Evolutionary conservation across 2,888 invertebrate species (phyloP).

Genomic region (Helicoverpa assulta): DNA sequence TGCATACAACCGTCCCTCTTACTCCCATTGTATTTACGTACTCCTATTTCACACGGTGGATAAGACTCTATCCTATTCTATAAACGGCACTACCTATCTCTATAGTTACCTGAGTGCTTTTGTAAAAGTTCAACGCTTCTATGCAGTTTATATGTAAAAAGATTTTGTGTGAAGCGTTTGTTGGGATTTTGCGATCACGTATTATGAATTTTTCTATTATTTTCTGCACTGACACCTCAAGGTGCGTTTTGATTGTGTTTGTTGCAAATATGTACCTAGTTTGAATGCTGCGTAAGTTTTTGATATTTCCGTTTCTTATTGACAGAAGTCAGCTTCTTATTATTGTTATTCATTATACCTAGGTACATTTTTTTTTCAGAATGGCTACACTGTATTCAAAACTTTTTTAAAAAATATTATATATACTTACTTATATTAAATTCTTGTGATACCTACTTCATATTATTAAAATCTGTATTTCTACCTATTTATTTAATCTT

Average conservation of each 20-base stretch:
- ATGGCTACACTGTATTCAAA: neutral
- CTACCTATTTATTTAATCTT: too few relatives aligned
- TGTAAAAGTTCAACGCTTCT: conserved; percentile 89
- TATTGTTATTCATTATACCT: neutral
- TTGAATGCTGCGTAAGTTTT: conserved; percentile 28
- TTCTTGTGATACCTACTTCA: too few relatives aligned
- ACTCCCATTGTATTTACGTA: conserved; percentile 70
- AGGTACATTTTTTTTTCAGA: conserved; percentile 20
- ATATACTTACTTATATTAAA: too few relatives aligned
- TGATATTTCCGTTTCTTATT: conserved; percentile 37
- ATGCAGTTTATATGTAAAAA: conserved; percentile 83
- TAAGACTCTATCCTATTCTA: conserved; percentile 86
- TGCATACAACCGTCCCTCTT: conserved; percentile 83
- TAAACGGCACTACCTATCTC: conserved; percentile 86
- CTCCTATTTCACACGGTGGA: conserved; percentile 79
- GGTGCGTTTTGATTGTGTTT: conserved; percentile 63
- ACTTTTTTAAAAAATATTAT: too few relatives aligned
- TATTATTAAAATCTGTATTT: too few relatives aligned
- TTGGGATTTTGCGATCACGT: conserved; percentile 71
- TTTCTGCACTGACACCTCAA: conserved; percentile 59
- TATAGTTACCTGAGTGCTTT: conserved; percentile 89
- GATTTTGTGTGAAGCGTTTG: conserved; percentile 78
- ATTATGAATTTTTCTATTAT: conserved; percentile 66
- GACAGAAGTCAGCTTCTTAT: conserved; percentile 20
- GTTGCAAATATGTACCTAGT: conserved; percentile 22